Evolutionary conservation across 2,888 invertebrate genomes (phyloP), one percentile per base, ranked within the genome.

Genomic region (Diarsia dahlii): DNA sequence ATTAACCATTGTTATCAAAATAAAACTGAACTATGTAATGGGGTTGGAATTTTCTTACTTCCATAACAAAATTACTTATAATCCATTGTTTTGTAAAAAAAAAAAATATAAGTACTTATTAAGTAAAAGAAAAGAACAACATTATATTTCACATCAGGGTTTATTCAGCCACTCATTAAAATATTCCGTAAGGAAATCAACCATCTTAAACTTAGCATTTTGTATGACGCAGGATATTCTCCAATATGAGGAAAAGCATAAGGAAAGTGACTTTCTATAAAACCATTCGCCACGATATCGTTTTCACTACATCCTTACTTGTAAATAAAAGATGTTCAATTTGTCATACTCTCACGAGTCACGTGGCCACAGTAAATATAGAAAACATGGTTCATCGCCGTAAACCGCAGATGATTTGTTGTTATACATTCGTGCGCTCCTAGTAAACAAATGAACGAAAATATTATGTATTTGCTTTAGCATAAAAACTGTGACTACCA

Each of bases 211-310:
- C 20, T 60, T 23, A 15, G 45, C 20, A 39, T 62, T 48, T 48
- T 28, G 52, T 12, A 34, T 46, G 18, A 48, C 64, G n/a, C 45
- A 63, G 15, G 18, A 64, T 18, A 58, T 58, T 58, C 28, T 20
- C 46, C n/a, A 28, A 13, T 15, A n/a, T 46, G 18, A 68, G 46
- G 39, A 65, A 20, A 69, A 69, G 23, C 68, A 45, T 12, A 48
- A 81, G 48, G 81, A 75, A 58, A 81, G 52, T 69, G 0, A 28
- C 58, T 80, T 76, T 69, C 76, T 65, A 69, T 34, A 66, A 12
- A 48, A 23, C 10, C 8, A 23, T 18, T 56, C 2, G 13, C 45
- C 45, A 60, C 48, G 23, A 34, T 54, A 23, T 48, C 20, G 46
- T 48, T 9, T 39, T 45, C n/a, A 60, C 50, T 20, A 15, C 34